phyloP scores from a whole-genome alignment of 2,888 invertebrate genomes.

The Cheilosia scutellata region DNA sequence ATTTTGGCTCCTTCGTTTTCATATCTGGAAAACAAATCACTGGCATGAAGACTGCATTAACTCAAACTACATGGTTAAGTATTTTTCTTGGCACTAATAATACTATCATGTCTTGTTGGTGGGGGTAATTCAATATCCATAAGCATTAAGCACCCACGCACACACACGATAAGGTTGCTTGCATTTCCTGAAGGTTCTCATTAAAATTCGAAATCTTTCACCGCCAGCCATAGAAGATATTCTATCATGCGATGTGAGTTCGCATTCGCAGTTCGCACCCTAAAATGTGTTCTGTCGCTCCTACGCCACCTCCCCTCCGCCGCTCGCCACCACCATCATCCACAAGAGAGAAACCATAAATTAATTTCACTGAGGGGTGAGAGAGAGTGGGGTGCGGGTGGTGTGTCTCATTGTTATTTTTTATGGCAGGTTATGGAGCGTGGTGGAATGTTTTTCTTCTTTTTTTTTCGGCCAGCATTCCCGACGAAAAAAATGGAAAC shows the following conservation, averaged over 20 bases:
- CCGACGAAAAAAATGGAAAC: constrained; percentile 7
- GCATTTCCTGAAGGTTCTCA: constrained; percentile 14
- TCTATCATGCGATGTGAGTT: not conserved
- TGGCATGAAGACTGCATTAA: not conserved
- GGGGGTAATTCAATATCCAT: not conserved
- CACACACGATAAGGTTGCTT: not conserved
- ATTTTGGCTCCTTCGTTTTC: not conserved
- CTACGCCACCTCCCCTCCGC: too few relatives aligned
- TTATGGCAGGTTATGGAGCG: not conserved
- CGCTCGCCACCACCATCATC: not conserved
- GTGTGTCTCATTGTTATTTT: constrained; percentile 28
- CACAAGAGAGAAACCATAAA: constrained; percentile 21
- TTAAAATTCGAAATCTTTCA: constrained; percentile 44
- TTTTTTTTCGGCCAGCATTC: not conserved
- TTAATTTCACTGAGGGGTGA: constrained; percentile 17
- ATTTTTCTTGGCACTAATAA: constrained; percentile 55
- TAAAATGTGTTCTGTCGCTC: not conserved
- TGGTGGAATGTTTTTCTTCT: not conserved
- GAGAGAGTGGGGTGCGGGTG: not conserved
- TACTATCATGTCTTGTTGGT: constrained; percentile 50
- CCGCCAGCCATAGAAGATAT: constrained; percentile 1
- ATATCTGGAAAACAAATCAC: constrained; percentile 13
- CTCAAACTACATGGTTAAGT: constrained; percentile 39
- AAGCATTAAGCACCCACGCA: not conserved
- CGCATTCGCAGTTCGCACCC: constrained; percentile 30